These are phyloP conservation scores for Gadopsis marmoratus DNA, from an alignment of 2,797 vertebrate species.

Conservation along the genomic window DNA sequence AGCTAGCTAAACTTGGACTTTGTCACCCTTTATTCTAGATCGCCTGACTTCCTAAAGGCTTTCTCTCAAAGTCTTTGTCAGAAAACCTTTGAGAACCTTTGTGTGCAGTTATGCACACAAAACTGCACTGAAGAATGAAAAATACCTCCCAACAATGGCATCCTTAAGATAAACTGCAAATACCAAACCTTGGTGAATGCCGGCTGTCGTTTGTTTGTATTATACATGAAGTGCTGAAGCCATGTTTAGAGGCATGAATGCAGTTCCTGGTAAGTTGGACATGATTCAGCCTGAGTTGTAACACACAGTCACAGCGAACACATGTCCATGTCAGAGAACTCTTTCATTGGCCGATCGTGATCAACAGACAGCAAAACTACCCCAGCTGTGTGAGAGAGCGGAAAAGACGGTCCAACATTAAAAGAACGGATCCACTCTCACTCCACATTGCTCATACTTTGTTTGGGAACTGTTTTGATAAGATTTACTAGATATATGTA, in stretches of 20 bases:
- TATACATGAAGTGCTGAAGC: neutral
- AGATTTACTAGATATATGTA: no score
- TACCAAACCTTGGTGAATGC: neutral
- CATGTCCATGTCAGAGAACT: conserved; percentile 15
- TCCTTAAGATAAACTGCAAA: neutral
- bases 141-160: neutral
- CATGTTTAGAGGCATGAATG: neutral
- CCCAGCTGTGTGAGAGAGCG: conserved; percentile 2
- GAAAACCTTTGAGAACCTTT: no score
- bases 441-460: neutral
- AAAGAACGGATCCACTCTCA: neutral
- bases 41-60: no score
- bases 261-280: neutral
- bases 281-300: neutral
- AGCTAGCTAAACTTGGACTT: no score
- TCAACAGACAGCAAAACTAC: conserved; percentile 15
- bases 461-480: conserved; percentile 17
- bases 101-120: neutral
- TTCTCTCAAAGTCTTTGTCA: no score
- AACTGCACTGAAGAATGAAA: neutral
- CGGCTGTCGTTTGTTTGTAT: neutral
- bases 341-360: conserved; percentile 11
- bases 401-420: neutral
- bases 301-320: conserved; percentile 18
- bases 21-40: no score